Conservation (phyloP, 1,140 invertebrate species). For the Drosophila nigromelanica region DNA sequence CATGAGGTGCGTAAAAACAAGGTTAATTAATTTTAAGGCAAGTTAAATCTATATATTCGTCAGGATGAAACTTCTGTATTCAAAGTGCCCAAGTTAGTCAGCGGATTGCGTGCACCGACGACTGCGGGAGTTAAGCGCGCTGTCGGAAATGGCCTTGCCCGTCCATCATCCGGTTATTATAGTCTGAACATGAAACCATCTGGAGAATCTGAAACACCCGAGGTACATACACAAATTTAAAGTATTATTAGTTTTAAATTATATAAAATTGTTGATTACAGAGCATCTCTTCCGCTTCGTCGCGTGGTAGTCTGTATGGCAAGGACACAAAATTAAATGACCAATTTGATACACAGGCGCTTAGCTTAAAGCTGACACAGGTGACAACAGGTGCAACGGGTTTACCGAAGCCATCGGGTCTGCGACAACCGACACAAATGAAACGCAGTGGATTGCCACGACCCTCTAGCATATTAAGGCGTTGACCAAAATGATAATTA, state of each 20-base stretch:
- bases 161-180: conserved; percentile 80
- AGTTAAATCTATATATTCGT: not conserved
- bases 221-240: conserved; percentile 26
- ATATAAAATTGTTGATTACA: conserved; percentile 8
- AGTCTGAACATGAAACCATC: conserved; percentile 63
- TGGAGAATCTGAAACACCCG: conserved; percentile 59
- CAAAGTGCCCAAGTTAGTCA: conserved; percentile 71
- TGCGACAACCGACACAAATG: conserved; percentile 71
- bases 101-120: conserved; percentile 61
- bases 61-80: conserved; percentile 62
- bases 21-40: no score
- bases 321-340: conserved; percentile 50
- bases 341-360: conserved; percentile 44
- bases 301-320: conserved; percentile 72
- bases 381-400: conserved; percentile 69
- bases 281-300: conserved; percentile 80
- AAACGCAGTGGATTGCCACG: conserved; percentile 79
- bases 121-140: conserved; percentile 39
- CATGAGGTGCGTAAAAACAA: conserved; percentile 39
- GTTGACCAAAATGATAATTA: conserved; percentile 40
- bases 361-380: conserved; percentile 65
- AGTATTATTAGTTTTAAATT: not conserved
- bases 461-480: conserved; percentile 67
- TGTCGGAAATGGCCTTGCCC: conserved; percentile 64
- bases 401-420: conserved; percentile 78